A percentile compares a stretch with the other conserved stretches of the same genome.
These are phyloP conservation scores for Sicus ferrugineus DNA, from an alignment of 2,888 invertebrate genomes.

Conservation along the genomic window DNA sequence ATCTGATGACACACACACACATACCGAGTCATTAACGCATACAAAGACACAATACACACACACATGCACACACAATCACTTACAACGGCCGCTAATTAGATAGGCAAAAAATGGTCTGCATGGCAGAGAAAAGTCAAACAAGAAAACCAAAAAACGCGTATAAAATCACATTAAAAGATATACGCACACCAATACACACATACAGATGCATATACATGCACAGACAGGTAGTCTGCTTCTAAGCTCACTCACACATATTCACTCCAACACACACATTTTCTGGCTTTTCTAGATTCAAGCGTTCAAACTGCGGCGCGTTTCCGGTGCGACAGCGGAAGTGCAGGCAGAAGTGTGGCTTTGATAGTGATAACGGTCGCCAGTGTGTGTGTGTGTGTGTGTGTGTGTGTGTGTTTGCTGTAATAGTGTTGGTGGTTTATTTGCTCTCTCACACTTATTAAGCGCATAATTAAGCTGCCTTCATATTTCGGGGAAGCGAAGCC, in stretches of 20 bases:
- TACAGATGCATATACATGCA: not conserved
- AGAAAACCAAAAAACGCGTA: too few relatives aligned
- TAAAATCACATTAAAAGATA: too few relatives aligned
- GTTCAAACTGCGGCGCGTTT: conserved; percentile 11
- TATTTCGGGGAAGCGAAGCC: too few relatives aligned
- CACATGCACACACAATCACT: not conserved
- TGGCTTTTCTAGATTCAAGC: not conserved
- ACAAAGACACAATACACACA: not conserved
- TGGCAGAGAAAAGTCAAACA: too few relatives aligned
- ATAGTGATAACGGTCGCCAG: not conserved
- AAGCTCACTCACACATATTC: conserved; percentile 8
- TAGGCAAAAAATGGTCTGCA: conserved; percentile 28
- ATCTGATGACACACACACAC: conserved; percentile 18
- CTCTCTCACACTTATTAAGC: conserved; percentile 29
- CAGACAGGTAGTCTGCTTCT: not conserved
- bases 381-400: not conserved
- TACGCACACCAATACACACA: not conserved
- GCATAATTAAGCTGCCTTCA: conserved; percentile 11
- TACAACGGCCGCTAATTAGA: conserved; percentile 31
- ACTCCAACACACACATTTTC: not conserved
- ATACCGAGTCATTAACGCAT: not conserved
- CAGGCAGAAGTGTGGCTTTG: not conserved
- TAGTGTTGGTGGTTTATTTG: conserved; percentile 18
- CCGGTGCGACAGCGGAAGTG: conserved; percentile 31
- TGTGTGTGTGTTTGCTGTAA: not conserved